Conservation (phyloP, 1,140 invertebrate species). For the Caerostris extrusa region DNA sequence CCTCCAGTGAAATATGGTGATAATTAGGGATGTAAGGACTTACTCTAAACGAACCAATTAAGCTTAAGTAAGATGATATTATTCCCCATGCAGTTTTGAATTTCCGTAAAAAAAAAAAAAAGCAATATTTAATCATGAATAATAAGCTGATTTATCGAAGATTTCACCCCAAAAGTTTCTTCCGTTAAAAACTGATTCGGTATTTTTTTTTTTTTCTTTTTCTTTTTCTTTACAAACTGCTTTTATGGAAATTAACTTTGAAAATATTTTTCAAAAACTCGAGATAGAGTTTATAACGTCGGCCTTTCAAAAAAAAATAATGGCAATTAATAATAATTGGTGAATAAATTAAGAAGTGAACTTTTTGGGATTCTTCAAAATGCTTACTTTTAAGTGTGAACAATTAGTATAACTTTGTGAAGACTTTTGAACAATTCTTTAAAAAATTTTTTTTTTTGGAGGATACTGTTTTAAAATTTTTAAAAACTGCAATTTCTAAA, state of each 20-base stretch:
- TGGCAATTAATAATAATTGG: conserved; percentile 27
- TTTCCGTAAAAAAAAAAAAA: conserved; percentile 36
- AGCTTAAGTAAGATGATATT: conserved; percentile 61
- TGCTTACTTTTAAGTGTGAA: neutral
- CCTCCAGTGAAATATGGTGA: conserved; percentile 40
- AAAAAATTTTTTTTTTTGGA: too few species aligned
- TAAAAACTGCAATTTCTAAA: too few species aligned
- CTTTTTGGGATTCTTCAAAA: conserved; percentile 29
- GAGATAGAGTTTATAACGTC: neutral
- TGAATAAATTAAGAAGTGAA: neutral
- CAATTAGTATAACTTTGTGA: conserved; percentile 33
- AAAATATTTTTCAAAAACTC: conserved; percentile 2
- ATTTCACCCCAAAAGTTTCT: neutral
- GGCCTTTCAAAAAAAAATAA: neutral
- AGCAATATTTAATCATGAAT: conserved; percentile 63
- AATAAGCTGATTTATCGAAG: conserved; percentile 55
- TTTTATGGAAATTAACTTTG: neutral
- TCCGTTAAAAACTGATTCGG: conserved; percentile 22
- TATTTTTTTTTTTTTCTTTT: too few species aligned
- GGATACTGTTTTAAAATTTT: too few species aligned
- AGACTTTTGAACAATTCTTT: neutral
- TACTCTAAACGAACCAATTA: conserved; percentile 63
- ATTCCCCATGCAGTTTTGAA: conserved; percentile 42
- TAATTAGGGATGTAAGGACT: conserved; percentile 62
- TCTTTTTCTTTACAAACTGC: neutral